Conservation (phyloP, 2,113 vertebrate species). For the Strix aluco region DNA sequence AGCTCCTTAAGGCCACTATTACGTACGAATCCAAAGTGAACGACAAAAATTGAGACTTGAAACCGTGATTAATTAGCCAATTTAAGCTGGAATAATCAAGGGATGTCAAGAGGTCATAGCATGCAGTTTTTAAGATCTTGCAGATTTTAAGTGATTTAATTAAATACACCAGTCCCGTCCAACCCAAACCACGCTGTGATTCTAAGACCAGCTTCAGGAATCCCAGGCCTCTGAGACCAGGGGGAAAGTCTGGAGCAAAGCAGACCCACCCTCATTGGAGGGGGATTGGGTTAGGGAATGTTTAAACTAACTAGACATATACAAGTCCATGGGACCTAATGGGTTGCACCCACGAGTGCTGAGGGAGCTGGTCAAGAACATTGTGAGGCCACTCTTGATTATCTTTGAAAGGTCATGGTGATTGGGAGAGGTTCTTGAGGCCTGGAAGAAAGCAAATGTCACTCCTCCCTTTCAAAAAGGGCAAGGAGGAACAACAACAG, state of each 20-base stretch:
- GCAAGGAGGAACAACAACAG: background rate
- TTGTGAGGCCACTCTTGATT: background rate
- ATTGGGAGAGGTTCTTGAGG: rapidly evolving
- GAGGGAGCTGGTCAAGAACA: background rate
- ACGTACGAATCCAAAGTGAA: background rate
- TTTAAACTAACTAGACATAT: background rate
- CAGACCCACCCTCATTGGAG: background rate
- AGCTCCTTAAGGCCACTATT: background rate
- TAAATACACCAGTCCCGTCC: background rate
- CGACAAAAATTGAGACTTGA: background rate
- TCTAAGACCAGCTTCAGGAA: background rate
- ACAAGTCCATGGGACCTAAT: background rate
- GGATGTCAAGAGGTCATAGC: background rate
- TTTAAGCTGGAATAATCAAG: background rate
- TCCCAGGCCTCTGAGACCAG: background rate
- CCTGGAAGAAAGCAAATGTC: background rate
- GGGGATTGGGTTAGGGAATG: background rate
- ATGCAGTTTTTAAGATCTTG: background rate
- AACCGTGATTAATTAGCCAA: background rate
- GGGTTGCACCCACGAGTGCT: background rate
- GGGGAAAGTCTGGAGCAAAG: background rate
- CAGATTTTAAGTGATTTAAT: background rate
- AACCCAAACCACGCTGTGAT: background rate
- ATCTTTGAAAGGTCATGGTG: background rate
- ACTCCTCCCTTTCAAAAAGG: background rate